Conservation (phyloP, 2,113 vertebrate species). For the Percina caprodes region DNA sequence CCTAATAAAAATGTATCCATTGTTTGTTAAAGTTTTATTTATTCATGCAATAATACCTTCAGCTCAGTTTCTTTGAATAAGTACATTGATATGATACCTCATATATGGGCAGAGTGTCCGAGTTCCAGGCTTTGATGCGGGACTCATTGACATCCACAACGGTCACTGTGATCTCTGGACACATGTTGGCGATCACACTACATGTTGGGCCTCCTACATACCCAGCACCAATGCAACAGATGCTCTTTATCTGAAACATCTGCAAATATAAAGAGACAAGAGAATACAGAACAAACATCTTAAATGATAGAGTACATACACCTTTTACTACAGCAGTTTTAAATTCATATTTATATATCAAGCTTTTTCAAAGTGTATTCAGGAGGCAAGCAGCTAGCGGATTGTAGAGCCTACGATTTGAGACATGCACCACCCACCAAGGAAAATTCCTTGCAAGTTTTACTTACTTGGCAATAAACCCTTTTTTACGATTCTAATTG, state of each 20-base stretch:
- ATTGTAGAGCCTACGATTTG: too few species aligned
- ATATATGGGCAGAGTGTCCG: slow-evolving; percentile 94
- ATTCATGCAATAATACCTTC: background rate
- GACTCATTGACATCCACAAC: slow-evolving; percentile 93
- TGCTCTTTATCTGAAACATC: slow-evolving; percentile 97
- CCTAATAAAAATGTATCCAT: background rate
- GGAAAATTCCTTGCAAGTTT: too few species aligned
- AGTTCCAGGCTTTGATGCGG: slow-evolving; percentile 98
- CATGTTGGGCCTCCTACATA: slow-evolving; percentile 98
- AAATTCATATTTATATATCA: too few species aligned
- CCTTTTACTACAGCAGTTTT: background rate
- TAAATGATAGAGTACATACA: background rate
- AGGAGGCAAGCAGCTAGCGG: too few species aligned
- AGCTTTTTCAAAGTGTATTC: too few species aligned
- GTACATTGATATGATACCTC: slow-evolving; percentile 85
- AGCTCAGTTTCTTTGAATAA: background rate
- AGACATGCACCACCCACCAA: too few species aligned
- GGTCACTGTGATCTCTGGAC: slow-evolving; percentile 92
- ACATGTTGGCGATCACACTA: slow-evolving; percentile 97
- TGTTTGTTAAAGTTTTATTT: slow-evolving; percentile 1
- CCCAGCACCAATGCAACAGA: slow-evolving; percentile 98
- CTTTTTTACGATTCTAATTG: too few species aligned
- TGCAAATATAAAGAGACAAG: slow-evolving; percentile 25
- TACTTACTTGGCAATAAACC: too few species aligned
- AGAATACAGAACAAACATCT: background rate